phyloP scores from a whole-genome alignment of 1,140 invertebrate species.

The Caenorhabditis remanei region DNA sequence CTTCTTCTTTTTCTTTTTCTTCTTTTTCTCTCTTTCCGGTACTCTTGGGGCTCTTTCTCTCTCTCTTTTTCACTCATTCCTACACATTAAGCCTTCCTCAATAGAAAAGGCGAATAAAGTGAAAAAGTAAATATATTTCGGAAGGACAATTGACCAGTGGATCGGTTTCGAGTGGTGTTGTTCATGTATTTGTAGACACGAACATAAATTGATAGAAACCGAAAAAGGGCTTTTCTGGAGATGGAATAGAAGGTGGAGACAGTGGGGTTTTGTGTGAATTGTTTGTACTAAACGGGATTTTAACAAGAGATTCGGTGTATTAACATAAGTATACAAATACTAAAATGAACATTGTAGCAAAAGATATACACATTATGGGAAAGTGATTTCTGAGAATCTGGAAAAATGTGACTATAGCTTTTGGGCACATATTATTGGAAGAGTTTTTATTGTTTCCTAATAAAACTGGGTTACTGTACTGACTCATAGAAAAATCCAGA shows the following conservation, averaged over 20 bases:
- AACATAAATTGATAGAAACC: slow-evolving; percentile 51
- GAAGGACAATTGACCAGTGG: slow-evolving; percentile 50
- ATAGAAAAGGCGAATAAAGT: slow-evolving; percentile 55
- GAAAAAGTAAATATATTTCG: slow-evolving; percentile 39
- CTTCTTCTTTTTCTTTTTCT: neutral
- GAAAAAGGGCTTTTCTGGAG: neutral
- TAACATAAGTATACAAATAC: slow-evolving; percentile 52
- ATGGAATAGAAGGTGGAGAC: neutral
- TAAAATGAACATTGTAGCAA: slow-evolving; percentile 16
- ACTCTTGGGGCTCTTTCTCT: slow-evolving; percentile 21
- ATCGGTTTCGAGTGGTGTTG: slow-evolving; percentile 51
- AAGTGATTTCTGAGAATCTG: neutral
- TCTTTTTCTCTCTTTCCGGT: neutral
- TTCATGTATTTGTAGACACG: slow-evolving; percentile 36
- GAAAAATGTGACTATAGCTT: neutral
- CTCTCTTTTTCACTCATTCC: slow-evolving; percentile 4
- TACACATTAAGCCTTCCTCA: slow-evolving; percentile 53
- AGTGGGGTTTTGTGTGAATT: slow-evolving; percentile 4
- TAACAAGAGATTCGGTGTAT: slow-evolving; percentile 37
- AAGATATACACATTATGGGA: slow-evolving; percentile 1
- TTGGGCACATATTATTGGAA: too few species aligned
- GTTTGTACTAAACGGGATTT: slow-evolving; percentile 50
- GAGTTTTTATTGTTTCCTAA: too few species aligned
- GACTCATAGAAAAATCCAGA: too few species aligned
- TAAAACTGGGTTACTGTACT: too few species aligned